Percentiles rank a stretch among this genome's conserved stretches.
Evolutionary conservation across 92 coral and sea anemone genomes (phyloP).

Genomic region (Phenganax marumi): DNA sequence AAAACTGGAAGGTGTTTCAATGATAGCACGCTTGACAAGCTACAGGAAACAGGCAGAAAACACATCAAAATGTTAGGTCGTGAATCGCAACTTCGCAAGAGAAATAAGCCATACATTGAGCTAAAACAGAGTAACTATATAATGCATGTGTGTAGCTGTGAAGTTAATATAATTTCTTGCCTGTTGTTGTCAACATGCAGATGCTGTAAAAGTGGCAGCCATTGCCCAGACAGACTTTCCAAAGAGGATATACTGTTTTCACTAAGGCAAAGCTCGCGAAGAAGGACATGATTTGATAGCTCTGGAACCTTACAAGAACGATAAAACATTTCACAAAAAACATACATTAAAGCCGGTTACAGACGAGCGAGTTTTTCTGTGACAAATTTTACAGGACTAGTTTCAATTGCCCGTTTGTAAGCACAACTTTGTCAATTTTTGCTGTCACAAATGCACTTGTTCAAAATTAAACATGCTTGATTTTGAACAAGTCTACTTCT

Average conservation of each 20-base stretch:
- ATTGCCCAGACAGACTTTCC: constrained; percentile 61
- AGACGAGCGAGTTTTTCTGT: no score
- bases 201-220: constrained; percentile 80
- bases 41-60: constrained; percentile 19
- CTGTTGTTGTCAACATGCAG: constrained; percentile 85
- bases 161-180: constrained; percentile 20
- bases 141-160: neutral
- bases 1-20: constrained; percentile 62
- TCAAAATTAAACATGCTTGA: no score
- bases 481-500: no score
- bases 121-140: neutral
- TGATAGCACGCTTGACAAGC: constrained; percentile 68
- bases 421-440: no score
- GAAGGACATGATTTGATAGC: constrained; percentile 67
- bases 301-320: constrained; percentile 66
- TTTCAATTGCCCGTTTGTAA: no score
- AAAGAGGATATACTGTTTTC: constrained; percentile 90
- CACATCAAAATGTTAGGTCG: neutral
- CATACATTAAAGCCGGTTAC: no score
- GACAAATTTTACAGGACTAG: no score
- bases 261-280: constrained; percentile 73
- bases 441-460: no score
- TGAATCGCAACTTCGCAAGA: neutral
- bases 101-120: neutral
- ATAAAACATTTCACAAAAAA: neutral